These are phyloP conservation scores for Porites divaricata DNA, from an alignment of 92 coral and sea anemone species.

Conservation along the genomic window DNA sequence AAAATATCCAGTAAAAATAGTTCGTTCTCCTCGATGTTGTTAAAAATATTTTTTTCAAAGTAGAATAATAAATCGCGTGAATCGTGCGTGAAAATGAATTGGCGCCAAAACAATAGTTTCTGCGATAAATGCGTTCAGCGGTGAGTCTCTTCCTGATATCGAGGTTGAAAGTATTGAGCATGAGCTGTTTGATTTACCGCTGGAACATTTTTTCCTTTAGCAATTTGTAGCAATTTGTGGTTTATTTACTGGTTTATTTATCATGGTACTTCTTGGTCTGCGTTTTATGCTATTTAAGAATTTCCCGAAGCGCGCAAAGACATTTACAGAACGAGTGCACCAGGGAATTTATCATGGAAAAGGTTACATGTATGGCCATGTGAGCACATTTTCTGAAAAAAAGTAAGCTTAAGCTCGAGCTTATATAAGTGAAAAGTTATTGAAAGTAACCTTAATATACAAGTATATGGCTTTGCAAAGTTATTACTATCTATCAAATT, in stretches of 20 bases:
- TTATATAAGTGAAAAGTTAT: no score
- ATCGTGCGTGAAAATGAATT: slow-evolving; percentile 7
- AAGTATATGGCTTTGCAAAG: no score
- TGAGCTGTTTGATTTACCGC: neutral
- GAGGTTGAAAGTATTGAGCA: neutral
- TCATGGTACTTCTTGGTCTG: slow-evolving; percentile 83
- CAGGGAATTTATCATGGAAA: slow-evolving; percentile 93
- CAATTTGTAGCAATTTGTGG: no score
- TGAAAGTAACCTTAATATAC: no score
- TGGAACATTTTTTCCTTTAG: no score
- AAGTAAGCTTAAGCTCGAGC: slow-evolving; percentile 61
- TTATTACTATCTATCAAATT: no score
- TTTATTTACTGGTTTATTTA: no score
- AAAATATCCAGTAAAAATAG: neutral
- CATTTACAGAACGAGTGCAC: slow-evolving; percentile 86
- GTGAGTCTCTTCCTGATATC: neutral
- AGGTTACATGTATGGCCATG: slow-evolving; percentile 91
- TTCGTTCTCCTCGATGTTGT: neutral
- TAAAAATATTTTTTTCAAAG: neutral
- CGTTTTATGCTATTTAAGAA: slow-evolving; percentile 76
- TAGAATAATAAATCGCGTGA: neutral
- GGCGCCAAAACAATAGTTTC: slow-evolving; percentile 53
- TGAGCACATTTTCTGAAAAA: slow-evolving; percentile 92
- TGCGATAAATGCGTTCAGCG: slow-evolving; percentile 32
- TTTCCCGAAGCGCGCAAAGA: slow-evolving; percentile 72